Base-by-base conservation (phyloP, 37 sponge, comb jelly and placozoan genomes). In the Halichondria panicea region DNA sequence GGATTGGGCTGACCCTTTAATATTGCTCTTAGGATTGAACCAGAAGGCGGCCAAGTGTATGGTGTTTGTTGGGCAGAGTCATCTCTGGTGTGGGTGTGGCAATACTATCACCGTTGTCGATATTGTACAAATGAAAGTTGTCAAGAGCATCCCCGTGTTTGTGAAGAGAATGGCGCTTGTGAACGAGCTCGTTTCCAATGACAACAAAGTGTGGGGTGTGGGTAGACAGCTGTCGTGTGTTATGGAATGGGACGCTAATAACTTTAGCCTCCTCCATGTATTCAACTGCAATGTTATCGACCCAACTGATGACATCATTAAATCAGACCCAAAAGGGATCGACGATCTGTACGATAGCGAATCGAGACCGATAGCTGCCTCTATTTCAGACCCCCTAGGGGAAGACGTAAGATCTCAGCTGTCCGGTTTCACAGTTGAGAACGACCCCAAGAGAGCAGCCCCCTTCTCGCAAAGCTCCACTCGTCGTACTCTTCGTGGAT, bases 51-150 rank as follows among this genome's bases (percentile, higher is more conserved):
- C 88, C 59, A 91, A 91, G 77, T 91, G 88, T 42, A 74, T 87
- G 84, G 68, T 63, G 59, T 86, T 91, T 63, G 84, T 91, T 0
- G 86, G 86, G 2, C 37, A 55, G 9, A 67, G 83, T 32, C 78
- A 54, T 6, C 82, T 93, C 45, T 93, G 94, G 94, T 88, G 94
- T 76, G 89, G 90, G 24, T 88, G 87, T 44, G 83, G 90, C 0
- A 89, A 93, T 52, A 79, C 66, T 36, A 85, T 93, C 43, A 78
- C 81, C 8, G 91, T 89, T 9, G 72, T 93, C 40, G 87, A 93
- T 63, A 75, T 65, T 40, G 67, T 52, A 41, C 63, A 85, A 21
- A 43, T 93, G 55, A 75, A 85, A 43, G 81, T 84, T 25, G 54
- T 83, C 3, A 52, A 77, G 0, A 27, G 77, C 30, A 80, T 85